Conservation (phyloP, 2,797 vertebrate genomes). For the Sciaenops ocellatus region DNA sequence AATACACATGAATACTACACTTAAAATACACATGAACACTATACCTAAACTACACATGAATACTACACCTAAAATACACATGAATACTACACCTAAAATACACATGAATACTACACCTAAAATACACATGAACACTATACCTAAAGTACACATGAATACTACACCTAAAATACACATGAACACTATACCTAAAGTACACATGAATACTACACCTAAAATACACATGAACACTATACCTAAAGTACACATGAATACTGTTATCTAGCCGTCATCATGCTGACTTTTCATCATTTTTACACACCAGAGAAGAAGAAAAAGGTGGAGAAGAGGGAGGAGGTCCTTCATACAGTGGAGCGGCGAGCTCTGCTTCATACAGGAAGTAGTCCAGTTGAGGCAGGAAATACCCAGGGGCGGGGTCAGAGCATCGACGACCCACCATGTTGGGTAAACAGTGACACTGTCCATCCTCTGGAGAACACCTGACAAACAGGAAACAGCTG, state of each 20-base stretch:
- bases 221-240: neutral
- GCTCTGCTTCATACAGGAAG: constrained; percentile 92
- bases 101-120: too few relatives aligned
- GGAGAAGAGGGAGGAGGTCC: constrained; percentile 48
- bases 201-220: neutral
- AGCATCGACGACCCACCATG: constrained; percentile 85
- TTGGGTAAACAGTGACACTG: constrained; percentile 90
- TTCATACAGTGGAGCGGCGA: constrained; percentile 77
- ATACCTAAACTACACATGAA: constrained; percentile 25
- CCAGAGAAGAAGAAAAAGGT: constrained; percentile 75
- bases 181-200: neutral
- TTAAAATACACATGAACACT: too few relatives aligned
- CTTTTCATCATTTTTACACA: constrained; percentile 62
- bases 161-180: too few relatives aligned
- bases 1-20: neutral
- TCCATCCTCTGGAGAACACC: constrained; percentile 85
- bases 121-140: too few relatives aligned
- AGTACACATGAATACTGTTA: neutral
- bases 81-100: neutral
- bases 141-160: too few relatives aligned
- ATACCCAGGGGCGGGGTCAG: constrained; percentile 84
- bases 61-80: neutral
- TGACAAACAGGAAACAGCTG: constrained; percentile 47
- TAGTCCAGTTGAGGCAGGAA: constrained; percentile 90
- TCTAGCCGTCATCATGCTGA: too few relatives aligned